Evolutionary conservation across 2,113 vertebrate genomes (phyloP).

Genomic region (Pristiophorus japonicus): DNA sequence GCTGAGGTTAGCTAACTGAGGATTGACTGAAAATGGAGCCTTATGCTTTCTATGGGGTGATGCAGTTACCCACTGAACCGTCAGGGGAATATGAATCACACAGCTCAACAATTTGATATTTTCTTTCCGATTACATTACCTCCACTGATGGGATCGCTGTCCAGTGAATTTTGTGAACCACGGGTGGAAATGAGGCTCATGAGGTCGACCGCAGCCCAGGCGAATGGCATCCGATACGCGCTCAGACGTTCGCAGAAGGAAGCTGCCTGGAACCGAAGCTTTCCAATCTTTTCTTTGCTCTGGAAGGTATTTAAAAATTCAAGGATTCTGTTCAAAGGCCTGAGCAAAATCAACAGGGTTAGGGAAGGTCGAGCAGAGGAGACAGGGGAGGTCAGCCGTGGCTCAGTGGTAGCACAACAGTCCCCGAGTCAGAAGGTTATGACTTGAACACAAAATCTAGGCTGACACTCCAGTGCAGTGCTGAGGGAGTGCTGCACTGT

Average conservation of each 20-base stretch:
- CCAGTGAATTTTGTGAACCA: background rate
- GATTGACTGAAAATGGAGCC: background rate
- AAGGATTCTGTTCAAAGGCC: background rate
- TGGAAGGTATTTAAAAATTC: background rate
- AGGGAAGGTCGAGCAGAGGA: background rate
- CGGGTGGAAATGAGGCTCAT: background rate
- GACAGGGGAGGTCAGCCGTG: background rate
- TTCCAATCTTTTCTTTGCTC: conserved; percentile 2
- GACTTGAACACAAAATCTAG: too few relatives aligned
- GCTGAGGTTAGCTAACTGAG: background rate
- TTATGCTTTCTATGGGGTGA: background rate
- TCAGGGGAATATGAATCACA: background rate
- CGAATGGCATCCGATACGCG: conserved; percentile 21
- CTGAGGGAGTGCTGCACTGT: background rate
- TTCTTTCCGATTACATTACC: background rate
- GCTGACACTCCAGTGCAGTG: too few relatives aligned
- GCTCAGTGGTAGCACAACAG: background rate
- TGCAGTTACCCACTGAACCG: background rate
- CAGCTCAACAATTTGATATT: background rate
- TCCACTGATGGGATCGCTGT: background rate
- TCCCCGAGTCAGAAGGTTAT: background rate
- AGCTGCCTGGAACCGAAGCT: background rate
- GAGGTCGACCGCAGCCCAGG: conserved; percentile 6
- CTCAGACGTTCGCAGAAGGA: background rate
- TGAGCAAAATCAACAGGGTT: background rate